These are phyloP conservation scores for Dusona sp. DNA, from an alignment of 2,888 invertebrate species.

Conservation along the genomic window DNA sequence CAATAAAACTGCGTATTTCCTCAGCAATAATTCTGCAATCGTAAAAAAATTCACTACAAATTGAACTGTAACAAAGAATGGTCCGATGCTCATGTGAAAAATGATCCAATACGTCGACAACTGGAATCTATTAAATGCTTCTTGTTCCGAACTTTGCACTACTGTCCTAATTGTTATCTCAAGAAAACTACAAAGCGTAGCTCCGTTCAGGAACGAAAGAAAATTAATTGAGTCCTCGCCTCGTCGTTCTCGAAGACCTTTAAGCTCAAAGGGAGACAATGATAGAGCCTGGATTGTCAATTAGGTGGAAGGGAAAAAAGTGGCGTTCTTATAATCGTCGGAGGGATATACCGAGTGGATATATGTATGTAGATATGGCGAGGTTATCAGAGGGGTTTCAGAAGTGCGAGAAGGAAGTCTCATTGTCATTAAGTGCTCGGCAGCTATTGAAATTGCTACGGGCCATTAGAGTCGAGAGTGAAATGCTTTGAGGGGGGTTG, in stretches of 20 bases:
- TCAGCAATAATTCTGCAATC: neutral
- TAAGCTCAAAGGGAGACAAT: conserved; percentile 31
- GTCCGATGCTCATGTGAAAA: neutral
- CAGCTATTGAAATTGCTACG: conserved; percentile 22
- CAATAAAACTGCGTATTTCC: no score
- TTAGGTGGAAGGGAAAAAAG: neutral
- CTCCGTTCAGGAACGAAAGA: neutral
- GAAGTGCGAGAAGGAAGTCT: conserved; percentile 16
- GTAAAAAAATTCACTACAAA: neutral
- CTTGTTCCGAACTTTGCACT: no score
- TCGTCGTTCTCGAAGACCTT: conserved; percentile 53
- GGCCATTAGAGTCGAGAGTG: conserved; percentile 20
- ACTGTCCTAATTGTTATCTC: no score
- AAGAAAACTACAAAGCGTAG: neutral
- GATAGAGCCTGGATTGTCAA: conserved; percentile 52
- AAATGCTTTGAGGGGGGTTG: neutral
- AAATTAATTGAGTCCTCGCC: conserved; percentile 13
- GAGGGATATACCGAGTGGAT: neutral
- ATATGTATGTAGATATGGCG: neutral
- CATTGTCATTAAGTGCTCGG: conserved; percentile 39
- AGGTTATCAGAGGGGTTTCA: neutral
- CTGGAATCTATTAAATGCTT: neutral
- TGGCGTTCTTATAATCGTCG: neutral
- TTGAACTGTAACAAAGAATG: neutral
- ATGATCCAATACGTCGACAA: neutral